These are phyloP conservation scores for Syngnathus floridae DNA, from an alignment of 2,113 vertebrate species.

Conservation along the genomic window DNA sequence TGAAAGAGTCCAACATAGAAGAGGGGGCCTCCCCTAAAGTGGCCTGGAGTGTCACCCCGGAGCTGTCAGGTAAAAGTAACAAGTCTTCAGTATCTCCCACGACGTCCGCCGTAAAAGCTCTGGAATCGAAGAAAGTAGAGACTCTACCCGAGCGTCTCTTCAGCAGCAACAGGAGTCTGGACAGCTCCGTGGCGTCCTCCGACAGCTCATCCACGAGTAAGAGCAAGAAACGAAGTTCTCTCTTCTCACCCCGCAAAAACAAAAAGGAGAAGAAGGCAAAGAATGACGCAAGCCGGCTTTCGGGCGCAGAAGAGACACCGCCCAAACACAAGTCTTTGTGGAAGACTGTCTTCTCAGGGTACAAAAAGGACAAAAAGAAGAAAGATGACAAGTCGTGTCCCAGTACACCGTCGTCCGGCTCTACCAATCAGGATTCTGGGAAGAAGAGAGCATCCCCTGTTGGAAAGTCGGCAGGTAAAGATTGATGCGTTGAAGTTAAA, in stretches of 20 bases:
- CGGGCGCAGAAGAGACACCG: slow-evolving; percentile 72
- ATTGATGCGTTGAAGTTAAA: not conserved
- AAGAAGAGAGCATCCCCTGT: slow-evolving; percentile 71
- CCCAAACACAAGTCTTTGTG: slow-evolving; percentile 88
- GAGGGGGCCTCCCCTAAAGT: slow-evolving; percentile 59
- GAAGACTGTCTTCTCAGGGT: slow-evolving; percentile 94
- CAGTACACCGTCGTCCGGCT: slow-evolving; percentile 88
- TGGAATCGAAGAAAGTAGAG: slow-evolving; percentile 71
- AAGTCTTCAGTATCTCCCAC: slow-evolving; percentile 64
- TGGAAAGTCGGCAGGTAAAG: slow-evolving; percentile 75
- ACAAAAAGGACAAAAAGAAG: slow-evolving; percentile 97
- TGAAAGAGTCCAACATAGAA: slow-evolving; percentile 81
- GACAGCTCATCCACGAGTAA: slow-evolving; percentile 82
- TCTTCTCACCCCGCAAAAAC: slow-evolving; percentile 92
- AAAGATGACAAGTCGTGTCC: slow-evolving; percentile 85
- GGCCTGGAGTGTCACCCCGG: slow-evolving; percentile 44
- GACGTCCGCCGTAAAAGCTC: slow-evolving; percentile 61
- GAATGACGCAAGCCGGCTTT: slow-evolving; percentile 71
- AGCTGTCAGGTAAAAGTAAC: slow-evolving; percentile 58
- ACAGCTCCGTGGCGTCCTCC: slow-evolving; percentile 85
- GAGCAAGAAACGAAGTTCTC: slow-evolving; percentile 88
- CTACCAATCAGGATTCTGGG: slow-evolving; percentile 81
- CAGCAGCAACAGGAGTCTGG: slow-evolving; percentile 72
- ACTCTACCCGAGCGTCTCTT: slow-evolving; percentile 72
- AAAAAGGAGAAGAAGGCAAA: slow-evolving; percentile 96